Evolutionary conservation across 2,888 invertebrate species (phyloP).

Genomic region (Myopa testacea): DNA sequence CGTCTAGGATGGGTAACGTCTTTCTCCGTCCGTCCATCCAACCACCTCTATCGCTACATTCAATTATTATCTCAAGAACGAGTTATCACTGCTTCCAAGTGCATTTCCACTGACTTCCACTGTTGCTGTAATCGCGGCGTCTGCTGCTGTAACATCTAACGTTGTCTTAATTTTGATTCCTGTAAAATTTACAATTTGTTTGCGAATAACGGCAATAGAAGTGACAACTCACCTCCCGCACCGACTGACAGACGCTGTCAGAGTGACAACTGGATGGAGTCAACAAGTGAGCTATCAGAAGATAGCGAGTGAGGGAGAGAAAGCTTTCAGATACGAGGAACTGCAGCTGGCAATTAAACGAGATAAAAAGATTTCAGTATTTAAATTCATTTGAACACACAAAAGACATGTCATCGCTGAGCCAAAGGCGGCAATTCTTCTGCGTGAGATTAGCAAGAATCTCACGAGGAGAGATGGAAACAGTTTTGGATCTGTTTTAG

Average conservation of each 20-base stretch:
- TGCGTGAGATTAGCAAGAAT: no score
- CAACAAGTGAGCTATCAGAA: neutral
- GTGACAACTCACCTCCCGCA: conserved; percentile 37
- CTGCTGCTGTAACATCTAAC: conserved; percentile 33
- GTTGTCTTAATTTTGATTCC: conserved; percentile 44
- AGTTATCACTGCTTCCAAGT: conserved; percentile 48
- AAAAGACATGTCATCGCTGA: neutral
- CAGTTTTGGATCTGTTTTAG: no score
- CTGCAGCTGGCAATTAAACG: conserved; percentile 19
- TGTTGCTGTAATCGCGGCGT: neutral
- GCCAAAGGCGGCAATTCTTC: neutral
- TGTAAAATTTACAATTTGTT: conserved; percentile 51
- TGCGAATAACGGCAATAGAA: conserved; percentile 47
- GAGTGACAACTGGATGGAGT: conserved; percentile 9
- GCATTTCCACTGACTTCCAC: conserved; percentile 8
- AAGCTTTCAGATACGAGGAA: neutral
- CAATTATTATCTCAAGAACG: conserved; percentile 49
- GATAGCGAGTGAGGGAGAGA: neutral
- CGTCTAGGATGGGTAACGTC: conserved; percentile 31
- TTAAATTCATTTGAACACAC: neutral
- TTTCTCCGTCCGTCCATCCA: conserved; percentile 7
- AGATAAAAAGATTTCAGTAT: conserved; percentile 2
- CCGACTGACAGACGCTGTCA: conserved; percentile 8
- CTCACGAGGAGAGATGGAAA: neutral
- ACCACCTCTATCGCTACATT: conserved; percentile 15